A percentile compares a stretch with the other conserved stretches of the same genome.
phyloP scores from a whole-genome alignment of 2,797 vertebrate genomes.

The Lacerta viridis region DNA sequence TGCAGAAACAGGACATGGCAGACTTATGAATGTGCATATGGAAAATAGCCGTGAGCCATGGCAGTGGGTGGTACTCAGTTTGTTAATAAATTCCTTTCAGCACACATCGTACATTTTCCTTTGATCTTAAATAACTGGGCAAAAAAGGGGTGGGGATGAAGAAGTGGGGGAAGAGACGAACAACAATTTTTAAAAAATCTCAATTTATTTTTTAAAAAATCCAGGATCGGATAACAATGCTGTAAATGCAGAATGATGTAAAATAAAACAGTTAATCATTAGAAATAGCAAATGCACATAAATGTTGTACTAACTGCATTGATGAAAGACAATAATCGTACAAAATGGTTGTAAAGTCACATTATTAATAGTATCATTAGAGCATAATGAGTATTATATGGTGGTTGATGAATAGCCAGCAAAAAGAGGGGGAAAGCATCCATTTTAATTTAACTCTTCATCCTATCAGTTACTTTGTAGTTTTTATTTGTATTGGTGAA shows the following conservation, averaged over 20 bases:
- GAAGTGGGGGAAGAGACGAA: not conserved
- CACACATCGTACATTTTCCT: too few relatives aligned
- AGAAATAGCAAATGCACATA: not conserved
- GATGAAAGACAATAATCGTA: not conserved
- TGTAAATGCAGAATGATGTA: not conserved
- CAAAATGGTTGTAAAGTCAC: not conserved
- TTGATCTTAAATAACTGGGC: too few relatives aligned
- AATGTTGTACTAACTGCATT: not conserved
- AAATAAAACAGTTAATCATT: not conserved
- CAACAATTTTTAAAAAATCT: not conserved
- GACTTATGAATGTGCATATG: too few relatives aligned
- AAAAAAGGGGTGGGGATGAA: too few relatives aligned
- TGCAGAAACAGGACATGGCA: too few relatives aligned
- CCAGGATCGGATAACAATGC: not conserved
- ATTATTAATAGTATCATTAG: constrained; percentile 2
- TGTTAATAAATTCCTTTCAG: too few relatives aligned
- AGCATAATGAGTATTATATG: not conserved
- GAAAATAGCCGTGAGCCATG: too few relatives aligned
- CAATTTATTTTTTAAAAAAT: not conserved
- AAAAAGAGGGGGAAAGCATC: not conserved
- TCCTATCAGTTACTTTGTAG: not conserved
- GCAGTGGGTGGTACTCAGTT: too few relatives aligned
- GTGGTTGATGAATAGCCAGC: not conserved
- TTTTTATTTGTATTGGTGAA: not conserved
- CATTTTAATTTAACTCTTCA: not conserved